Evolutionary conservation across 2,888 invertebrate genomes (phyloP), one percentile per base, ranked within the genome.

Genomic region (Eledona agricola): DNA sequence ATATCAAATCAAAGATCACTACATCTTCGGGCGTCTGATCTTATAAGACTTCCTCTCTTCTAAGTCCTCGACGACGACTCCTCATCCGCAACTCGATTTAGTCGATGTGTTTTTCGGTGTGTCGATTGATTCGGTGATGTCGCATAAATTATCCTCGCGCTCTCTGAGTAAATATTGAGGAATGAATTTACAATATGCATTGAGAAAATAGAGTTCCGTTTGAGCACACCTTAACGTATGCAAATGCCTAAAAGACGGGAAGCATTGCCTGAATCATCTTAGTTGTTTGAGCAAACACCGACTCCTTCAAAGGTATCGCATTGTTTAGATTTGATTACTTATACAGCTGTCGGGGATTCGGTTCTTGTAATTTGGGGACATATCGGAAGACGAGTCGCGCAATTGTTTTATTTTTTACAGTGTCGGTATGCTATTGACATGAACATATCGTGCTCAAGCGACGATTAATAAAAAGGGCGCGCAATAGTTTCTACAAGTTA

Each of bases 1-100:
- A 70, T 67, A 70, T 69, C 69, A 70, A 71, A 71, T 71, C 71
- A 71, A 70, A 71, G 71, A 71, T 70, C 69, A 62, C 59, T 60
- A 59, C 54, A 52, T 46, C 35, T 51, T 20, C n/a, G 5, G 55
- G 55, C 59, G 55, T 54, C 58, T 49, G 63, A 60, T 59, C 62
- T 61, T 55, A 60, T 59, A 61, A 61, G 61, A 55, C 55, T 57
- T 60, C 20, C n/a, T n/a, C n/a, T n/a, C n/a, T n/a, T n/a, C n/a
- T n/a, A n/a, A n/a, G n/a, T n/a, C 9, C 28, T 11, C 35, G 4
- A 7, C 32, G 17, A 32, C n/a, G 38, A 6, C 10, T 23, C 34
- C 4, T 17, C 10, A 10, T 34, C 20, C 6, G 11, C 22, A 32
- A 45, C 25, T 45, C 45, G 16, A 45, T 45, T 43, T 40, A 1